Base-by-base conservation (phyloP, 1,140 invertebrate genomes). In the Tribolium madens region DNA sequence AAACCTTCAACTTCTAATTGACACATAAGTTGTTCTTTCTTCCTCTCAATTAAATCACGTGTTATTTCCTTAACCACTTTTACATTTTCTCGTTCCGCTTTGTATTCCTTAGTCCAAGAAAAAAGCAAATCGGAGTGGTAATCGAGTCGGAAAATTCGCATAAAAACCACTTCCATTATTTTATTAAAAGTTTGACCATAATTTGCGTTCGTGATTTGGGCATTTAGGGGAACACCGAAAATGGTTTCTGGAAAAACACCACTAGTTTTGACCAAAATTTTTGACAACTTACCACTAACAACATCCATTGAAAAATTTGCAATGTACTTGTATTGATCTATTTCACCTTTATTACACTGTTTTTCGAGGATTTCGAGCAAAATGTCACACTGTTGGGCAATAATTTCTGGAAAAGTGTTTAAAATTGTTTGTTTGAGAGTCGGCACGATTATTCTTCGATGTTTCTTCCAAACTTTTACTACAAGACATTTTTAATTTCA, bases 401-500 rank as follows among this genome's bases (percentile, higher is more conserved):
- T 81, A 5, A 76, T 31, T 18, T 77, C 64, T 0, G 80, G 33
- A 50, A 79, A 83, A 13, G 42, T 50, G 31, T 82, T 71, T 47
- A 83, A 78, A 12, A 78, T 76, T 48, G 77, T 72, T 46, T 77
- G 77, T 17, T 78, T 82, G 5, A 83, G 64, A 13, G 79, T 73
- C 4, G 77, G 81, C 5, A 69, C 68, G 10, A 83, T 71, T 7
- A 78, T 76, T 79, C 80, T 83, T 48, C 81, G 33, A 60, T 83
- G 80, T 5, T 53, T 15, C 60, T 73, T 81, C 82, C 82, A 83
- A 21, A 69, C n/a, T 33, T 50, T 31, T 0, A 79, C 78, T 42
- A 42, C 7, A 42, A 31, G 6, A 31, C 6, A 3, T 3, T 31
- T 31, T 31, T 31, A 31, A 6, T 2, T 3, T 31, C n/a, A n/a